A percentile compares a stretch with the other conserved stretches of the same genome.
Evolutionary conservation across 2,888 invertebrate genomes (phyloP).

Genomic region (Metellina segmentata): DNA sequence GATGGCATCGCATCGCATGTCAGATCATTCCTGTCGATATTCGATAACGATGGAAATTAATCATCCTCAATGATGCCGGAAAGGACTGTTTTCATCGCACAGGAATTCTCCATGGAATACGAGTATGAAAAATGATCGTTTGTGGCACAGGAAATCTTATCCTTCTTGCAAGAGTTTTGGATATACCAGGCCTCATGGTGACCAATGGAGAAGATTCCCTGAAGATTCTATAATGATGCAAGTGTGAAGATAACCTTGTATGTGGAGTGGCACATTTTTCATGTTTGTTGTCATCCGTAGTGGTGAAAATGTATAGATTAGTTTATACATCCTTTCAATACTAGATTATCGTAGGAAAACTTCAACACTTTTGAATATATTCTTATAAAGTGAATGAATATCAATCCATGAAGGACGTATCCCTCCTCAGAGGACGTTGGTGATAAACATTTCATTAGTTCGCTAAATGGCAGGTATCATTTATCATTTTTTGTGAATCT

Average conservation of each 20-base stretch:
- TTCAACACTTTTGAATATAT: too few relatives aligned
- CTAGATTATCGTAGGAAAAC: too few relatives aligned
- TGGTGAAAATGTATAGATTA: too few relatives aligned
- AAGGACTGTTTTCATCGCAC: conserved; percentile 31
- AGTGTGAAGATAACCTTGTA: neutral
- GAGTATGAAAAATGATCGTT: conserved; percentile 50
- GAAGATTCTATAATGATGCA: neutral
- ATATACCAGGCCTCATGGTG: neutral
- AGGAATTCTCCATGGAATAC: neutral
- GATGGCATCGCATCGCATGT: neutral
- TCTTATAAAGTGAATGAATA: too few relatives aligned
- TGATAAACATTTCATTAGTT: too few relatives aligned
- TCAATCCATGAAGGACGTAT: too few relatives aligned
- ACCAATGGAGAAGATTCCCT: neutral
- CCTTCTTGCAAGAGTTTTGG: neutral
- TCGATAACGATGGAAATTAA: conserved; percentile 54
- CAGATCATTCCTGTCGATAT: conserved; percentile 20
- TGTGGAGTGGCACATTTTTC: neutral
- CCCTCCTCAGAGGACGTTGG: too few relatives aligned
- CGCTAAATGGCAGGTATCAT: too few relatives aligned
- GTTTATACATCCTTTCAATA: too few relatives aligned
- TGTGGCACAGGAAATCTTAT: conserved; percentile 30
- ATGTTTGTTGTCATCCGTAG: neutral
- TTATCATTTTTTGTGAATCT: too few relatives aligned
- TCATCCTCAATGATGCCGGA: conserved; percentile 50